Evolutionary conservation across 2,888 invertebrate genomes (phyloP).

Genomic region (Brachypterus glaber): DNA sequence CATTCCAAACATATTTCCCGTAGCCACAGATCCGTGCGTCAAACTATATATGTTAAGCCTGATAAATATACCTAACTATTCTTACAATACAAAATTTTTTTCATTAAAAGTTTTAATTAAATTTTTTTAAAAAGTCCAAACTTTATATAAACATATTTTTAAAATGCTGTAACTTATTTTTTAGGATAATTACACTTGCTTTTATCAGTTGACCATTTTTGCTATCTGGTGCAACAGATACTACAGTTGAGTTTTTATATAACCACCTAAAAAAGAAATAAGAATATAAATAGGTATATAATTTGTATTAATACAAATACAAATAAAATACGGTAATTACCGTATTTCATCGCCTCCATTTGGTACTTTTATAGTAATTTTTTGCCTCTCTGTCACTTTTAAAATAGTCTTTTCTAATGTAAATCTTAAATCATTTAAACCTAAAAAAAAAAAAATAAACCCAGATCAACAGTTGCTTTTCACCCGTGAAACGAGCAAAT

Average conservation of each 20-base stretch:
- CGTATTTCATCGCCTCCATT: conserved; percentile 26
- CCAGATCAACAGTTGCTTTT: background rate
- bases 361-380: conserved; percentile 22
- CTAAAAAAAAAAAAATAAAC: conserved; percentile 12
- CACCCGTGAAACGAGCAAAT: no score
- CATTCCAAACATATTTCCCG: no score
- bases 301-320: no score
- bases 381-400: conserved; percentile 18
- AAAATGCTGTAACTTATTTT: no score
- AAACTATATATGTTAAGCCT: no score
- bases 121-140: no score
- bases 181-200: no score
- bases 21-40: no score
- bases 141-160: no score
- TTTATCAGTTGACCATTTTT: conserved; percentile 19
- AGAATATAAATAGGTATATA: conserved; percentile 6
- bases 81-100: no score
- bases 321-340: conserved; percentile 12
- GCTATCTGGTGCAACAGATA: conserved; percentile 21
- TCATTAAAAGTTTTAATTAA: no score
- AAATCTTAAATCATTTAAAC: conserved; percentile 21
- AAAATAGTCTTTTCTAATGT: conserved; percentile 20
- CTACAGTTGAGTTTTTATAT: conserved; percentile 25
- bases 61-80: no score
- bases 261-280: conserved; percentile 23